Evolutionary conservation across 2,888 invertebrate genomes (phyloP), one percentile per base, ranked within the genome.

Genomic region (Choreutis nemorana): DNA sequence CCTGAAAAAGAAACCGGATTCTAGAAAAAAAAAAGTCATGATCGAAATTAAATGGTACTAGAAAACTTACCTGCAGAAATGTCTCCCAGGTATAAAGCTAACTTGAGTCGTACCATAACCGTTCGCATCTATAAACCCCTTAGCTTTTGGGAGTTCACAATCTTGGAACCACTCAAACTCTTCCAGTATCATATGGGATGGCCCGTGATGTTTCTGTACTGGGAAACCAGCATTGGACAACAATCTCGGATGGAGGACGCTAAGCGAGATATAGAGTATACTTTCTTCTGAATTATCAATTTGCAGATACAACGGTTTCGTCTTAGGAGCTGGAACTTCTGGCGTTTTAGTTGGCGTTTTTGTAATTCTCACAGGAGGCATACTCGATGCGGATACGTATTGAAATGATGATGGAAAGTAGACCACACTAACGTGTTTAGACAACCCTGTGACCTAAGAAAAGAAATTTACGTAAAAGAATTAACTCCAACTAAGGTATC

Each of bases 121-220:
- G 21, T 46, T 41, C 0, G 75, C 68, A 8, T 40, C 33, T 0
- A 72, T 24, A 49, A 42, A 72, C 0, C 52, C 64, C 18, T 59
- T 62, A 0, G 56, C 48, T 1, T 36, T 29, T 1, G 65, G 60
- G 2, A 65, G 2, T 3, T 55, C 51, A 14, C 41, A 38, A 29
- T 70, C 67, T 2, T 44, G 41, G 15, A 75, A 75, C 72, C 71
- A 78, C 30, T 68, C 60, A 22, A 77, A 70, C 5, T 41, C 43
- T 35, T 78, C 77, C 28, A 78, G 21, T 0, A 77, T 30, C 11
- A 75, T 12, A 39, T 77, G 56, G 0, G 62, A 60, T n/a, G 60
- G 50, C 33, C 73, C 68, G 4, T 68, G 54, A 14, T 50, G 47
- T 10, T 68, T 64, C 0, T 39, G 31, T 2, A 65, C 36, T 0